Evolutionary conservation across 2,888 invertebrate species (phyloP), one percentile per base, ranked within the genome.

Genomic region (Eulithis prunata): DNA sequence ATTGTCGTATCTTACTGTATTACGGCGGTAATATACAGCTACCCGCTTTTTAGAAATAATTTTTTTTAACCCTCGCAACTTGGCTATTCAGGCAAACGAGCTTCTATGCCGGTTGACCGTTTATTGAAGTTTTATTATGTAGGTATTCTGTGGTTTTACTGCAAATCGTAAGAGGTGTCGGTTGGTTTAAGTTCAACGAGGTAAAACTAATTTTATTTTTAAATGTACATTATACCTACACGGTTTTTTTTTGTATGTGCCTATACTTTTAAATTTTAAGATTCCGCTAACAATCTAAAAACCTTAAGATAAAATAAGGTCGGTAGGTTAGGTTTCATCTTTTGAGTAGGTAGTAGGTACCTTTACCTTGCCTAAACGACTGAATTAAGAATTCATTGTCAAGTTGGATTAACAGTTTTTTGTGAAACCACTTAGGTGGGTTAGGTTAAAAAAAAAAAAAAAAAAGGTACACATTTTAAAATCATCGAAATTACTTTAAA

Each of bases 131-230:
- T 62, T 41, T 41, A 41, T 8, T 11, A 38, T 38, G 32, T 38
- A 38, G 38, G 1, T 38, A 38, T 41, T 41, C 5, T 41, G 32
- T 32, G 10, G 10, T 41, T 41, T 60, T 51, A 62, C 49, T 61
- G 62, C 56, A 51, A 62, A 56, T 62, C 55, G 61, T 61, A 12
- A 52, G 38, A 32, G 32, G 41, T 41, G 38, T 13, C 8, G 41
- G 21, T 13, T 12, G 41, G 21, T 47, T 53, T 57, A 28, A 41
- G 32, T 36, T 53, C 57, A 32, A 49, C 4, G 49, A 49, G 21
- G 21, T 21, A 21, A 21, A 3, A 10, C 4, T 49, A 14, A 21
- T 49, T 49, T 49, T 10, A 49, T 10, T 56, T 45, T 45, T 10
- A 32, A 51, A 56, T 28, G 43, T 43, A 47, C 21, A 21, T 21